These are phyloP conservation scores for Nannoperca australis DNA, from an alignment of 2,797 vertebrate genomes.

Conservation along the genomic window DNA sequence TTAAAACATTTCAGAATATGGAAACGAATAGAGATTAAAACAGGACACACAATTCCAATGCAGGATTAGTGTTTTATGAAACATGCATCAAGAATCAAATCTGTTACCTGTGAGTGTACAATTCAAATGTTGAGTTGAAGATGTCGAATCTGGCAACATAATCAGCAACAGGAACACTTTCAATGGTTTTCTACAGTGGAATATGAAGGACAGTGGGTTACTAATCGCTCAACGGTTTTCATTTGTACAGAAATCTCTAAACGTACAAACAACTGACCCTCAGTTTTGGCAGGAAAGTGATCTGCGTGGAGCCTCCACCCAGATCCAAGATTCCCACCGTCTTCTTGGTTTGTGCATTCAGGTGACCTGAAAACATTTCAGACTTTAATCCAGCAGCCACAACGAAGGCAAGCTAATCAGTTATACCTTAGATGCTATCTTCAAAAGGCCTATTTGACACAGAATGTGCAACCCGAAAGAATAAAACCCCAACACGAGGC, in stretches of 20 bases:
- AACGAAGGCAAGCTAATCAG: conserved; percentile 48
- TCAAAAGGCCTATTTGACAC: conserved; percentile 55
- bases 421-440: conserved; percentile 62
- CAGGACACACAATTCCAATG: neutral
- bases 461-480: conserved; percentile 31
- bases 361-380: conserved; percentile 86
- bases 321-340: conserved; percentile 96
- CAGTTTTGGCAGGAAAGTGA: conserved; percentile 93
- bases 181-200: conserved; percentile 89
- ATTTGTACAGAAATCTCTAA: neutral
- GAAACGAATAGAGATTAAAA: neutral
- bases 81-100: neutral
- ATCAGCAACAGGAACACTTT: conserved; percentile 84
- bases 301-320: conserved; percentile 98
- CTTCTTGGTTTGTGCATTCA: conserved; percentile 82
- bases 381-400: conserved; percentile 47
- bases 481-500: conserved; percentile 37
- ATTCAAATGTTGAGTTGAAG: conserved; percentile 91
- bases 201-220: conserved; percentile 17
- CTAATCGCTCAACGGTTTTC: neutral
- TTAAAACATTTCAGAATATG: neutral
- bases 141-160: conserved; percentile 91
- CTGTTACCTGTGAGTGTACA: conserved; percentile 94
- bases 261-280: conserved; percentile 83
- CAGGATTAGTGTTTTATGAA: neutral